phyloP scores from a whole-genome alignment of 2,888 invertebrate genomes.

The Parnassius orleans region DNA sequence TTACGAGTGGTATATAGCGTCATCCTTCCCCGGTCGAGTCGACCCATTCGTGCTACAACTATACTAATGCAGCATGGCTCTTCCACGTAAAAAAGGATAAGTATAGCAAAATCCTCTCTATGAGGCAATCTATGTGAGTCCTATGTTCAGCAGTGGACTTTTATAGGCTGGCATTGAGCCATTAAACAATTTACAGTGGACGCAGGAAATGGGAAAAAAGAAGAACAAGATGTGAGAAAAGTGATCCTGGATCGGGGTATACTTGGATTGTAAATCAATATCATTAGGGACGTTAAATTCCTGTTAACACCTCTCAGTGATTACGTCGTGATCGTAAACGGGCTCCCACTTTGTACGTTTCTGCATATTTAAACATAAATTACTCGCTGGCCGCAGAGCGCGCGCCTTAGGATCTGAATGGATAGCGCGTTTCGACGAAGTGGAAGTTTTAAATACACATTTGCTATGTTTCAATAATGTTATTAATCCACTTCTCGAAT shows the following conservation, averaged over 20 bases:
- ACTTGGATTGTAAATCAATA: slow-evolving; percentile 52
- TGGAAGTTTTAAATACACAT: too few relatives aligned
- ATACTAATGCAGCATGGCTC: too few relatives aligned
- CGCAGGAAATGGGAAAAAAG: not conserved
- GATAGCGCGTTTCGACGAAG: slow-evolving; percentile 4
- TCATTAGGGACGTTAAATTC: slow-evolving; percentile 51
- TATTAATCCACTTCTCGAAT: too few relatives aligned
- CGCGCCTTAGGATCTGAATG: slow-evolving; percentile 5
- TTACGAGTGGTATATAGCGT: too few relatives aligned
- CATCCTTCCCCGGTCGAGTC: too few relatives aligned
- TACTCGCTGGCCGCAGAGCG: slow-evolving; percentile 30
- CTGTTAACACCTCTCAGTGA: slow-evolving; percentile 51
- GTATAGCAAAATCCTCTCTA: too few relatives aligned
- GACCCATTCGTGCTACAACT: too few relatives aligned
- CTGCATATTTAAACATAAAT: slow-evolving; percentile 55
- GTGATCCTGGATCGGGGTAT: slow-evolving; percentile 14
- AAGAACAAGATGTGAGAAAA: not conserved
- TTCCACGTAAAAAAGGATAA: too few relatives aligned
- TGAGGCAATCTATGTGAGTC: too few relatives aligned
- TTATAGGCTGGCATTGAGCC: too few relatives aligned
- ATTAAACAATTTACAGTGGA: not conserved
- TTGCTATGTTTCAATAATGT: too few relatives aligned
- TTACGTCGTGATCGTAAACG: slow-evolving; percentile 43
- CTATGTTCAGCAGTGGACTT: too few relatives aligned
- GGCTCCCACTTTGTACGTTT: slow-evolving; percentile 43